Percentiles rank a stretch among this genome's conserved stretches.
These are phyloP conservation scores for Centruroides vittatus DNA, from an alignment of 1,140 invertebrate species.

Conservation along the genomic window DNA sequence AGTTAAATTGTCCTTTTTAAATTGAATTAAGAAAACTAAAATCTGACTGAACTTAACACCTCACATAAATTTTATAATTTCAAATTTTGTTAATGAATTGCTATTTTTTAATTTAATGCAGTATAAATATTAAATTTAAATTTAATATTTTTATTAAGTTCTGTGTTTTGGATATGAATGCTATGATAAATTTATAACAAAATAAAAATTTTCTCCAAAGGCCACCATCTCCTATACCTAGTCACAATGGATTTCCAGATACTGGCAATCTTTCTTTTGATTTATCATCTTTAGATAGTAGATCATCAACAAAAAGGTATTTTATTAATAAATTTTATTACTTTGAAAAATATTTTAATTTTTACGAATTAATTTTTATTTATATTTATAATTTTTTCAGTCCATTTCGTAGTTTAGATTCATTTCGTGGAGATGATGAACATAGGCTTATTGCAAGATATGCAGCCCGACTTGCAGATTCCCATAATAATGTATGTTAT, in stretches of 20 bases:
- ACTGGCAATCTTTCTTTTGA: constrained; percentile 47
- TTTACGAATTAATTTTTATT: not conserved
- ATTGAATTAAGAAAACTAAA: too few relatives aligned
- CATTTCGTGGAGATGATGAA: constrained; percentile 66
- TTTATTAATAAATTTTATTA: too few relatives aligned
- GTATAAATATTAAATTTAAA: too few relatives aligned
- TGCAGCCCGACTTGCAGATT: constrained; percentile 80
- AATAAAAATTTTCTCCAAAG: constrained; percentile 31
- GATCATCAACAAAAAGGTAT: constrained; percentile 50
- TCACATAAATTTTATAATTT: too few relatives aligned
- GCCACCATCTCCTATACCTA: constrained; percentile 69
- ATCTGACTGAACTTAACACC: too few relatives aligned
- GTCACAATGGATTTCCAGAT: constrained; percentile 73
- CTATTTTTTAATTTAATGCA: too few relatives aligned
- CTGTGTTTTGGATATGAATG: not conserved
- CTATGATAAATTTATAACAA: too few relatives aligned
- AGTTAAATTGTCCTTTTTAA: too few relatives aligned
- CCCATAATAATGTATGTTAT: constrained; percentile 58
- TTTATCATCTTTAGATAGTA: constrained; percentile 63
- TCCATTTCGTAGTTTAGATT: constrained; percentile 32
- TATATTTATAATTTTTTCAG: not conserved
- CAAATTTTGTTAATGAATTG: too few relatives aligned
- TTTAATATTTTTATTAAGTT: not conserved
- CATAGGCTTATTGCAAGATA: constrained; percentile 92
- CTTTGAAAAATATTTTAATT: too few relatives aligned